phyloP scores from a whole-genome alignment of 2,888 invertebrate species.

The Eupsilia transversa region DNA sequence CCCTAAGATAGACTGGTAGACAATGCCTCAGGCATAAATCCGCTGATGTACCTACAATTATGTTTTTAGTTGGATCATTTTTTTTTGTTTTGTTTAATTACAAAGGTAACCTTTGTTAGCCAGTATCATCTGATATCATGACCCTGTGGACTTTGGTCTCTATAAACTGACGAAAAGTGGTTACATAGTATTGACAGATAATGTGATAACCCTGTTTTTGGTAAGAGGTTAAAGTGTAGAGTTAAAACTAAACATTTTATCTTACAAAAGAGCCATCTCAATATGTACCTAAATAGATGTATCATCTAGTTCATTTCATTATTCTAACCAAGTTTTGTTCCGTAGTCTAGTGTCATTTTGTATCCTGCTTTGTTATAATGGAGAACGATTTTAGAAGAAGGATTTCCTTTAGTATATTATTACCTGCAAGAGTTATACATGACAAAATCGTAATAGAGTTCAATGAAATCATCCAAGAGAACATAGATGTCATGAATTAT shows the following conservation, averaged over 20 bases:
- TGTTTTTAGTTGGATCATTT: too few species aligned
- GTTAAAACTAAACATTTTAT: slow-evolving; percentile 4
- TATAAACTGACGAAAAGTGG: slow-evolving; percentile 4
- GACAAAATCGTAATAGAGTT: background rate
- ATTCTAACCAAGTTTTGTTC: background rate
- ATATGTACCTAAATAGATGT: background rate
- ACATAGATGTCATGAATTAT: background rate
- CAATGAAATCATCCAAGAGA: slow-evolving; percentile 4
- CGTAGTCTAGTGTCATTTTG: background rate
- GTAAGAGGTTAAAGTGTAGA: slow-evolving; percentile 11
- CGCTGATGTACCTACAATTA: too few species aligned
- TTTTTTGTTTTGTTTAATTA: background rate
- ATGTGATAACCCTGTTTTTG: slow-evolving; percentile 13
- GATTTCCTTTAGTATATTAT: background rate
- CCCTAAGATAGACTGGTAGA: background rate
- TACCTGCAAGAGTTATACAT: background rate
- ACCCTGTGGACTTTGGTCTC: background rate
- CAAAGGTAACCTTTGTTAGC: background rate
- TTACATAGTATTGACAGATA: background rate
- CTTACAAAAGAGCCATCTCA: background rate
- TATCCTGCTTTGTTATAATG: background rate
- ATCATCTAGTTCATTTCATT: background rate
- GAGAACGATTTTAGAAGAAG: background rate
- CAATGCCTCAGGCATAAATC: background rate
- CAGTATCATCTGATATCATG: background rate